These are phyloP conservation scores for Trichonephila clavipes DNA, from an alignment of 1,140 invertebrate genomes.

Conservation along the genomic window DNA sequence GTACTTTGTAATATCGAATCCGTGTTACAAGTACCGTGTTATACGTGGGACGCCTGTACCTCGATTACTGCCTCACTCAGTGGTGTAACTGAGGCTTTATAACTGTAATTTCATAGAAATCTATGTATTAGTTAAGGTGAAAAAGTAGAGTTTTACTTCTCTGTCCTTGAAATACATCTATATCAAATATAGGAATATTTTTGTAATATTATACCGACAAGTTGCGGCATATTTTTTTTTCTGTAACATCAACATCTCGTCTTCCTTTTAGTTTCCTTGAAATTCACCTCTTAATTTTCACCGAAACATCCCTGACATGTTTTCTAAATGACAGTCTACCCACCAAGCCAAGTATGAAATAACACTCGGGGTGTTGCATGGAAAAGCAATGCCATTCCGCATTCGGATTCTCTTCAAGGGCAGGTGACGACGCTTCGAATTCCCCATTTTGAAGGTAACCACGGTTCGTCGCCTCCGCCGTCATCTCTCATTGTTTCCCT, in stretches of 20 bases:
- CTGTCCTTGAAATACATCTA: too few relatives aligned
- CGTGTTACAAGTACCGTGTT: too few relatives aligned
- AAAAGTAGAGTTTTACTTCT: too few relatives aligned
- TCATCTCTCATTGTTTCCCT: not conserved
- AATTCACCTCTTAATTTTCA: not conserved
- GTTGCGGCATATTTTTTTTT: not conserved
- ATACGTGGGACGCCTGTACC: too few relatives aligned
- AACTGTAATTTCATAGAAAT: too few relatives aligned
- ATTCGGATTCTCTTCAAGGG: constrained; percentile 23
- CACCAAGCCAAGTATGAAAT: constrained; percentile 23
- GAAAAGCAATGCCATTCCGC: not conserved
- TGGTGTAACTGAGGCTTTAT: too few relatives aligned
- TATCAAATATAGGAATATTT: too few relatives aligned
- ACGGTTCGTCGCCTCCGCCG: constrained; percentile 16
- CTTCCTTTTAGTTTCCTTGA: not conserved
- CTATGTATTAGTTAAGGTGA: too few relatives aligned
- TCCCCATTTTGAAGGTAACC: not conserved
- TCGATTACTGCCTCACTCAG: too few relatives aligned
- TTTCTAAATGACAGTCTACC: not conserved
- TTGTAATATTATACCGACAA: too few relatives aligned
- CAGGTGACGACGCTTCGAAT: not conserved
- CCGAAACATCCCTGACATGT: not conserved
- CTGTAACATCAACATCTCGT: not conserved
- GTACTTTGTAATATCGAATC: too few relatives aligned
- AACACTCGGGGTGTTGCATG: constrained; percentile 20